These are phyloP conservation scores for Pseudochirops cupreus DNA, from an alignment of 2,797 vertebrate species.

Conservation along the genomic window DNA sequence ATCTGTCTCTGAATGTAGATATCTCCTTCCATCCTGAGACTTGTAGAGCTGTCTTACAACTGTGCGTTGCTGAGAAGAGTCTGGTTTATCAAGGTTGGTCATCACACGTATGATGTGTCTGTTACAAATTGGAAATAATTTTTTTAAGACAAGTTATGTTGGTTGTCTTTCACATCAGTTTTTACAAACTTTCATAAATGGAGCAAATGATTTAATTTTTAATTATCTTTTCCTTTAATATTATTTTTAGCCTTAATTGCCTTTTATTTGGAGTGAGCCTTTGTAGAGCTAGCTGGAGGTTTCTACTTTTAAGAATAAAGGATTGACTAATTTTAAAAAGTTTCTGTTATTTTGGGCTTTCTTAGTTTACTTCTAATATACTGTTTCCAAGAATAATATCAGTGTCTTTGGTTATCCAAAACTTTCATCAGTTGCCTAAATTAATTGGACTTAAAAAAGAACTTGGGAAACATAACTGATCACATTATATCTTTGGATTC, in stretches of 20 bases:
- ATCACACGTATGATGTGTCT: too few relatives aligned
- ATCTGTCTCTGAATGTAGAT: too few relatives aligned
- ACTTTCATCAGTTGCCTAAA: not conserved
- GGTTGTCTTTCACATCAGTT: conserved; percentile 22
- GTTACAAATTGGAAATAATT: not conserved
- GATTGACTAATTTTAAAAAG: conserved; percentile 18
- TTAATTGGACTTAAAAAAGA: not conserved
- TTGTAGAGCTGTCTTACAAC: too few relatives aligned
- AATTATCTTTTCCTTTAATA: not conserved
- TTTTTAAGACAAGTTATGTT: not conserved
- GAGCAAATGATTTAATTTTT: conserved; percentile 24
- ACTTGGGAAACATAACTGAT: not conserved
- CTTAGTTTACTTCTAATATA: conserved; percentile 43
- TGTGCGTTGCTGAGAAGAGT: too few relatives aligned
- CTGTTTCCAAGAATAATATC: not conserved
- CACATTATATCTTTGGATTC: not conserved
- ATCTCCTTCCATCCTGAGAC: too few relatives aligned
- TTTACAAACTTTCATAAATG: conserved; percentile 33
- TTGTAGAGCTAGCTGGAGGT: not conserved
- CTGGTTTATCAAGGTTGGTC: too few relatives aligned
- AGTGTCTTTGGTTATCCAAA: not conserved
- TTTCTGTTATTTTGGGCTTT: not conserved
- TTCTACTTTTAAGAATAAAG: conserved; percentile 8
- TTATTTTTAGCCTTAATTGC: conserved; percentile 39
- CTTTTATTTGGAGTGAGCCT: not conserved